Conservation (phyloP, 2,113 vertebrate genomes). For the Gymnogyps californianus region DNA sequence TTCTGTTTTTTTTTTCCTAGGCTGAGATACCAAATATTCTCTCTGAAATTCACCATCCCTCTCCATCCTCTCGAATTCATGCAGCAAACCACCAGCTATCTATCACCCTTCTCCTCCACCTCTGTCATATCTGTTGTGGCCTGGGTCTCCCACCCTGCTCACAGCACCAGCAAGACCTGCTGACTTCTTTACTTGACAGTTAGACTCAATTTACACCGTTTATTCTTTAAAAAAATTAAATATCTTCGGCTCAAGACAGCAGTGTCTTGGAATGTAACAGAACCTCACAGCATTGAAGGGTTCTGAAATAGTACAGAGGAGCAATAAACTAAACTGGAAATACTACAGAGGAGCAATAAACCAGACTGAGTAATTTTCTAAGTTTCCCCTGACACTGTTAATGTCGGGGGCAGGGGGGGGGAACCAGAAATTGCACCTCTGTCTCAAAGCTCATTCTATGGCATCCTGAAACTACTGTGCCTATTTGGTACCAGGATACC, state of each 20-base stretch:
- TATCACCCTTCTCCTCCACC: background rate
- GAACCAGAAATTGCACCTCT: background rate
- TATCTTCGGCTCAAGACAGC: background rate
- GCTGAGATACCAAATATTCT: background rate
- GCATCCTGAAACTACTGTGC: background rate
- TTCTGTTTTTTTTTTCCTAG: background rate
- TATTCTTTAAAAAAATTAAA: background rate
- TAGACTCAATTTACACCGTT: background rate
- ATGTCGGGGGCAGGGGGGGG: accelerated
- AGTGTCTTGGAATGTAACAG: background rate
- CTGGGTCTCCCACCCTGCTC: background rate
- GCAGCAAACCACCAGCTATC: background rate
- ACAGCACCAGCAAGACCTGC: background rate
- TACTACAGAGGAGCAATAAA: background rate
- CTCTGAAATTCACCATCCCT: background rate
- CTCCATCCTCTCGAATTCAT: background rate
- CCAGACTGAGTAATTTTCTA: background rate
- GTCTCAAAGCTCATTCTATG: background rate
- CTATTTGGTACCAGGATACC: background rate
- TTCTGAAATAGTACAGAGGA: background rate
- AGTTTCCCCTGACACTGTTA: background rate
- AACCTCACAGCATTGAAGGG: background rate
- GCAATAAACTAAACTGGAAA: background rate
- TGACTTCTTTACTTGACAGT: background rate
- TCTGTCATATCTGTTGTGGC: background rate